phyloP scores from a whole-genome alignment of 2,113 vertebrate species.

The Machaerirhynchus nigripectus region DNA sequence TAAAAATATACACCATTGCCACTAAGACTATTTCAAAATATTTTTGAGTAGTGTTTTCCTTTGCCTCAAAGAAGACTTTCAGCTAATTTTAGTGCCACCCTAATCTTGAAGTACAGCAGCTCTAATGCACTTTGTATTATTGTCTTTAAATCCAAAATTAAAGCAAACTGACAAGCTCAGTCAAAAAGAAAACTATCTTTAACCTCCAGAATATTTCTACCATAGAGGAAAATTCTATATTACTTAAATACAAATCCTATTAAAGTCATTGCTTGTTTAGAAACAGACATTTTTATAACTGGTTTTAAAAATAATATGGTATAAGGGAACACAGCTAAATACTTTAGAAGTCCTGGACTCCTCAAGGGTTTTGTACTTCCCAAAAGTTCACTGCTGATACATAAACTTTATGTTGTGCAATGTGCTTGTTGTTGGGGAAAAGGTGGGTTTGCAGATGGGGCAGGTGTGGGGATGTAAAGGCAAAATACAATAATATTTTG shows the following conservation, averaged over 20 bases:
- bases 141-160: slow-evolving; percentile 41
- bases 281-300: background rate
- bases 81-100: slow-evolving; percentile 37
- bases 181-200: background rate
- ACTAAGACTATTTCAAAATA: slow-evolving; percentile 48
- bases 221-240: background rate
- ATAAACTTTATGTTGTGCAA: background rate
- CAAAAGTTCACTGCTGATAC: background rate
- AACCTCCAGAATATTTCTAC: background rate
- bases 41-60: slow-evolving; percentile 56
- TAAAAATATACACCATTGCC: slow-evolving; percentile 11
- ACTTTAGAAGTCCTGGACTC: background rate
- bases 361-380: background rate
- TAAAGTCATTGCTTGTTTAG: background rate
- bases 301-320: background rate
- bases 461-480: accelerated
- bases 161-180: slow-evolving; percentile 22
- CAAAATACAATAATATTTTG: background rate
- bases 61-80: slow-evolving; percentile 35
- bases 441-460: background rate
- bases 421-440: background rate
- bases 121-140: slow-evolving; percentile 23
- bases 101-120: slow-evolving; percentile 35
- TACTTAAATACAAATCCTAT: background rate
- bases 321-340: background rate